Percentiles rank a stretch among this genome's conserved stretches.
These are phyloP conservation scores for Netelia melanura DNA, from an alignment of 2,888 invertebrate genomes.

Conservation along the genomic window DNA sequence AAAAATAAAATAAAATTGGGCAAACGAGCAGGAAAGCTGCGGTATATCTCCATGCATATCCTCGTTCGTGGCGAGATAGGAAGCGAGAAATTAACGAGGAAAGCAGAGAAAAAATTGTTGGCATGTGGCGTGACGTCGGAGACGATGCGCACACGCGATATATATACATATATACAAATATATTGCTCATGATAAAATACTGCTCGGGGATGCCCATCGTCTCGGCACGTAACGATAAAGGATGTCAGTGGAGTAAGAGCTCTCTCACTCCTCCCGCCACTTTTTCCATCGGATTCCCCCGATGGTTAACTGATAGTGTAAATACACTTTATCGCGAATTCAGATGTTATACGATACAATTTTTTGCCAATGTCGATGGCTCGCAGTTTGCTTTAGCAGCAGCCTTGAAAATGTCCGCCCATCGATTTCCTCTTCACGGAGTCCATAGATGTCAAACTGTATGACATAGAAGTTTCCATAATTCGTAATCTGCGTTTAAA, in stretches of 20 bases:
- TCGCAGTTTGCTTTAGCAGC: too few species aligned
- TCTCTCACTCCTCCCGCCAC: slow-evolving; percentile 60
- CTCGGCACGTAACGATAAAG: slow-evolving; percentile 63
- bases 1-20: slow-evolving; percentile 25
- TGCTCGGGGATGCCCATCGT: slow-evolving; percentile 59
- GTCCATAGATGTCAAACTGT: too few species aligned
- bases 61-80: slow-evolving; percentile 48
- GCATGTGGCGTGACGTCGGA: slow-evolving; percentile 56
- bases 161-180: slow-evolving; percentile 15
- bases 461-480: too few species aligned
- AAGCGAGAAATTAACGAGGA: slow-evolving; percentile 63
- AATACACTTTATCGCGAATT: not conserved
- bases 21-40: slow-evolving; percentile 29
- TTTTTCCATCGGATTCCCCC: slow-evolving; percentile 43
- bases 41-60: not conserved
- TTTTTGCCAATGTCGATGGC: not conserved
- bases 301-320: slow-evolving; percentile 11
- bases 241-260: slow-evolving; percentile 68
- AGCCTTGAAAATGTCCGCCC: too few species aligned
- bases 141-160: slow-evolving; percentile 56
- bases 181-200: slow-evolving; percentile 38
- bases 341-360: not conserved
- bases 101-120: slow-evolving; percentile 62
- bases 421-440: too few species aligned
- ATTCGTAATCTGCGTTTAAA: too few species aligned